These are phyloP conservation scores for Bradypodion ventrale DNA, from an alignment of 2,797 vertebrate genomes.

Conservation along the genomic window DNA sequence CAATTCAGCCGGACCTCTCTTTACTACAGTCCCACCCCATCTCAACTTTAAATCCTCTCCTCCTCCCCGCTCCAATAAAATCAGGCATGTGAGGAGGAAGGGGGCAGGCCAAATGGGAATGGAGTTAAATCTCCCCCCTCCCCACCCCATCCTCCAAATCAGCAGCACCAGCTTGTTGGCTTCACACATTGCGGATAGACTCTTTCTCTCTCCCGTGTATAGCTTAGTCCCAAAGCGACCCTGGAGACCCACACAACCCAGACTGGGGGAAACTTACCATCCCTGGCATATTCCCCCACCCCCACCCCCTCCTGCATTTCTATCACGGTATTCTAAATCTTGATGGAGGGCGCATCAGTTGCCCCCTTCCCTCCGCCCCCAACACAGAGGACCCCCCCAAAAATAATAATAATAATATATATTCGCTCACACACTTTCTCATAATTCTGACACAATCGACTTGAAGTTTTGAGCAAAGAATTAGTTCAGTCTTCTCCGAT, in stretches of 20 bases:
- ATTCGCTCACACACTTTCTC: background rate
- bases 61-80: background rate
- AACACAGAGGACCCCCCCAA: no score
- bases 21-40: background rate
- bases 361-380: background rate
- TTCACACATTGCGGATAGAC: background rate
- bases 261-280: background rate
- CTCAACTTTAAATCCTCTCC: background rate
- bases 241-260: background rate
- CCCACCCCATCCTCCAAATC: background rate
- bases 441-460: slow-evolving; percentile 69
- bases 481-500: slow-evolving; percentile 59
- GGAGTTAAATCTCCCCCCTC: background rate
- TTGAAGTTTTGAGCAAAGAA: slow-evolving; percentile 67
- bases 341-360: slow-evolving; percentile 58
- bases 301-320: slow-evolving; percentile 21
- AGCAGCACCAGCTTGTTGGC: background rate
- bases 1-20: background rate
- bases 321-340: slow-evolving; percentile 40
- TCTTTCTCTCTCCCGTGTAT: background rate
- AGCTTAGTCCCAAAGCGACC: background rate
- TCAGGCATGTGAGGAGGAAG: background rate
- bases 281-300: background rate
- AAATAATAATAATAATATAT: no score
- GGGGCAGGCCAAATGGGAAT: background rate